These are phyloP conservation scores for Sebastes kiyomatsui DNA, from an alignment of 2,797 vertebrate species.

Conservation along the genomic window DNA sequence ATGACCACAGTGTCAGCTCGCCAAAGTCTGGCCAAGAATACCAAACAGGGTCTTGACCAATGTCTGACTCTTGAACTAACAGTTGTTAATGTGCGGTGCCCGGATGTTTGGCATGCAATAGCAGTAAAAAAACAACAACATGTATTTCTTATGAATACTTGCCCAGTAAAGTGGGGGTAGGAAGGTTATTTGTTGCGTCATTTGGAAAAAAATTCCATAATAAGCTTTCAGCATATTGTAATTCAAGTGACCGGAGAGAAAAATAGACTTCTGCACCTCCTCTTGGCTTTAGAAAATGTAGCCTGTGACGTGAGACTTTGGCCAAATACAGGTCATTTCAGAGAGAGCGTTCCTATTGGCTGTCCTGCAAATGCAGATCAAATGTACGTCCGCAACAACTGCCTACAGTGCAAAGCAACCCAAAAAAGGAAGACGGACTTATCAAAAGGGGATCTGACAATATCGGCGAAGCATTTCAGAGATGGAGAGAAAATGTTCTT, in stretches of 20 bases:
- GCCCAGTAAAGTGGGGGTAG: background rate
- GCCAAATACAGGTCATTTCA: background rate
- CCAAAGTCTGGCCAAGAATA: slow-evolving; percentile 54
- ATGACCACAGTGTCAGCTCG: slow-evolving; percentile 29
- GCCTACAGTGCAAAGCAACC: background rate
- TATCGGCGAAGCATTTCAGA: too few species aligned
- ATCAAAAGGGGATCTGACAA: background rate
- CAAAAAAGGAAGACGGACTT: background rate
- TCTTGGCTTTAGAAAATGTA: background rate
- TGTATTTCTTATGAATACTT: background rate
- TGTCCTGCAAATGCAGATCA: background rate
- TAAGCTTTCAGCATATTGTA: background rate
- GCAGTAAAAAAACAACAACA: background rate
- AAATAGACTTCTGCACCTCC: background rate
- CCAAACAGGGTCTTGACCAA: slow-evolving; percentile 55
- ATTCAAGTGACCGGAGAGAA: background rate
- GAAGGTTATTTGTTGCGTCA: background rate
- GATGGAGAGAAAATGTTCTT: background rate
- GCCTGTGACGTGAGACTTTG: background rate
- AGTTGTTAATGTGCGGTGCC: slow-evolving; percentile 2
- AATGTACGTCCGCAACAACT: background rate
- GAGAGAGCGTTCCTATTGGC: background rate
- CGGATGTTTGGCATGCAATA: background rate
- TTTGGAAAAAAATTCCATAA: background rate
- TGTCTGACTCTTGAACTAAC: slow-evolving; percentile 51